Evolutionary conservation across 1,140 invertebrate species (phyloP), one percentile per base, ranked within the genome.

Genomic region (Thaumetopoea pityocampa): DNA sequence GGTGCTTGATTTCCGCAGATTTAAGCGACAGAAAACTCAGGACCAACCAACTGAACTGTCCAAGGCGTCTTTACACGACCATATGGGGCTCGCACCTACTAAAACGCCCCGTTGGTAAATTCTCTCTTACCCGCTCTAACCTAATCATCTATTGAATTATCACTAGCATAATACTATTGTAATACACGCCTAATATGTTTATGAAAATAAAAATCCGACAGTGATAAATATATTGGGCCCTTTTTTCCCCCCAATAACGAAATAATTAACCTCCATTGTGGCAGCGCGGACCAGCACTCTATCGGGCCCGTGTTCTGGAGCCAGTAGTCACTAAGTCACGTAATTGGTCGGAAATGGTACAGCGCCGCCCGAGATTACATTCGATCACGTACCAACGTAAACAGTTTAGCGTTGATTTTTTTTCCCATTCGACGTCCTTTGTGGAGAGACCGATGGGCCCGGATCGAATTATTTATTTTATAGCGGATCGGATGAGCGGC

Each of bases 341-440:
- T 66, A 62, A 66, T 61, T 62, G 54, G 20, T 30, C 49, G 54
- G 51, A 66, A 56, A 58, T 56, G 46, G 51, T 51, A 54, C 51
- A 50, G 36, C 43, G 46, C 44, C 42, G 43, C 42, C 46, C 42
- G 41, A 38, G 53, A 62, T 58, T 57, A 58, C 59, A 51, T 54
- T 60, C 62, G 52, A 66, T 59, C 51, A 59, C 58, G 58, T 62
- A 26, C 48, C 38, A 36, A 27, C 35, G 52, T 62, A 66, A 66
- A 62, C 55, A 56, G 62, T 66, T 66, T 66, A 66, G 46, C 46
- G 38, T 41, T 29, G 49, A 58, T 58, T 62, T 54, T 52, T 60
- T 64, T 51, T 55, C n/a, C n/a, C n/a, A 35, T 48, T 52, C 26
- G n/a, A 36, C 44, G 36, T 42, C 42, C 50, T 48, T 57, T 53